Conservation (phyloP, 2,113 vertebrate species). For the Cettia cetti region DNA sequence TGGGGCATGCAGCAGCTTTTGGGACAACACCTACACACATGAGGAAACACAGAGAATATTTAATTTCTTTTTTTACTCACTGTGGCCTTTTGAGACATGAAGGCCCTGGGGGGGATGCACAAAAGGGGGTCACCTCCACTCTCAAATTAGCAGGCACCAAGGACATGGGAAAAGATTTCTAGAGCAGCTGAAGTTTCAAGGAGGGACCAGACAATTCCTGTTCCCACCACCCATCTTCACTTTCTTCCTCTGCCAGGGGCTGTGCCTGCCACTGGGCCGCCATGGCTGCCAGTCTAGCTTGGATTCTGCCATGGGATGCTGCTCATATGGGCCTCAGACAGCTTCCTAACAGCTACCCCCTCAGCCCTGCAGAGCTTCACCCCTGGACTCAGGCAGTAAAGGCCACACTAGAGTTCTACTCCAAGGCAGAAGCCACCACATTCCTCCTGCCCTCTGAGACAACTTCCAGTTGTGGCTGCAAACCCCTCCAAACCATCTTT, state of each 20-base stretch:
- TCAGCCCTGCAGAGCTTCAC: background rate
- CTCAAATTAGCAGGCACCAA: constrained; percentile 50
- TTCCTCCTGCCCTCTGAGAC: background rate
- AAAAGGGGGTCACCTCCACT: constrained; percentile 44
- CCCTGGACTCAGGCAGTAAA: rapidly evolving
- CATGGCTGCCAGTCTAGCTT: background rate
- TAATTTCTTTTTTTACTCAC: constrained; percentile 18
- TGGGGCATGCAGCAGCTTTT: background rate
- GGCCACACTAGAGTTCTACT: background rate
- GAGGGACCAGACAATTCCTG: background rate
- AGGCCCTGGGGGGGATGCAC: background rate
- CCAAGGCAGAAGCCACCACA: background rate
- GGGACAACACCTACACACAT: background rate
- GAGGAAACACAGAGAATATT: background rate
- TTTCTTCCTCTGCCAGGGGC: background rate
- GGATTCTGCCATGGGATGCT: background rate
- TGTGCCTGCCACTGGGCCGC: background rate
- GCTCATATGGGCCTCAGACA: background rate
- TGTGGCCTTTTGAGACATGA: rapidly evolving
- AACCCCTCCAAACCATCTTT: rapidly evolving
- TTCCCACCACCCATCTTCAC: background rate
- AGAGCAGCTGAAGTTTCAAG: background rate
- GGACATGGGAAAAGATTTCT: constrained; percentile 32
- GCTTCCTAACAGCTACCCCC: background rate
- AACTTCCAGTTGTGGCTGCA: background rate